Evolutionary conservation across 2,888 invertebrate species (phyloP).

Genomic region (Eupithecia exiguata): DNA sequence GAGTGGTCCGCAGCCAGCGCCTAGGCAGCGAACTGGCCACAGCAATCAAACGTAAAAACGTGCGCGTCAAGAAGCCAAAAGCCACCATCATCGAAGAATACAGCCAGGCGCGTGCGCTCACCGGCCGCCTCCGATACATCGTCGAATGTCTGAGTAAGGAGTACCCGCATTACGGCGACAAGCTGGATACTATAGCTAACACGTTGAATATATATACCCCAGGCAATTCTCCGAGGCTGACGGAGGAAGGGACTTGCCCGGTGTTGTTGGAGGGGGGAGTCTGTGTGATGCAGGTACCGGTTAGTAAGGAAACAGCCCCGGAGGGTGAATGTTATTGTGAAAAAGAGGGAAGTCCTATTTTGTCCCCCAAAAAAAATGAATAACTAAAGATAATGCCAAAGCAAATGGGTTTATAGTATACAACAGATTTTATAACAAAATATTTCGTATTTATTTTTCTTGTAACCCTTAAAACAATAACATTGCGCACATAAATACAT

Average conservation of each 20-base stretch:
- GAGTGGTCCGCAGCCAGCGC: slow-evolving; percentile 87
- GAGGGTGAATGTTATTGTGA: background rate
- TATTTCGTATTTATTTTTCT: slow-evolving; percentile 19
- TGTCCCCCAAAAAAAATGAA: too few species aligned
- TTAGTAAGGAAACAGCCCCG: background rate
- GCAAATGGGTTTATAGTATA: slow-evolving; percentile 9
- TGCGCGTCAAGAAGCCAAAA: slow-evolving; percentile 73
- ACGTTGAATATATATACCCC: slow-evolving; percentile 76
- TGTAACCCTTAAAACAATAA: slow-evolving; percentile 10
- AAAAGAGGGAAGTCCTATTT: background rate
- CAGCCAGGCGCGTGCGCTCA: slow-evolving; percentile 83
- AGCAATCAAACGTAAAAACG: slow-evolving; percentile 72
- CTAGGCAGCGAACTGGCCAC: slow-evolving; percentile 85
- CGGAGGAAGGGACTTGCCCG: slow-evolving; percentile 45
- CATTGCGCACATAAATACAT: background rate
- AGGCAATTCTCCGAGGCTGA: slow-evolving; percentile 58
- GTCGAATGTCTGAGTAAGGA: slow-evolving; percentile 84
- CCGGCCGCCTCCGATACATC: slow-evolving; percentile 83
- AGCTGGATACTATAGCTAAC: slow-evolving; percentile 70
- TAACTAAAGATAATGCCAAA: background rate
- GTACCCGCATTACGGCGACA: slow-evolving; percentile 84
- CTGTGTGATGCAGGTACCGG: slow-evolving; percentile 37
- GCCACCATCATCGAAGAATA: slow-evolving; percentile 81
- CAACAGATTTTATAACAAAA: slow-evolving; percentile 22
- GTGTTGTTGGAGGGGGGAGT: slow-evolving; percentile 46